Percentiles rank a stretch among this genome's conserved stretches.
Evolutionary conservation across 2,113 vertebrate species (phyloP).

Genomic region (Centropus bengalensis): DNA sequence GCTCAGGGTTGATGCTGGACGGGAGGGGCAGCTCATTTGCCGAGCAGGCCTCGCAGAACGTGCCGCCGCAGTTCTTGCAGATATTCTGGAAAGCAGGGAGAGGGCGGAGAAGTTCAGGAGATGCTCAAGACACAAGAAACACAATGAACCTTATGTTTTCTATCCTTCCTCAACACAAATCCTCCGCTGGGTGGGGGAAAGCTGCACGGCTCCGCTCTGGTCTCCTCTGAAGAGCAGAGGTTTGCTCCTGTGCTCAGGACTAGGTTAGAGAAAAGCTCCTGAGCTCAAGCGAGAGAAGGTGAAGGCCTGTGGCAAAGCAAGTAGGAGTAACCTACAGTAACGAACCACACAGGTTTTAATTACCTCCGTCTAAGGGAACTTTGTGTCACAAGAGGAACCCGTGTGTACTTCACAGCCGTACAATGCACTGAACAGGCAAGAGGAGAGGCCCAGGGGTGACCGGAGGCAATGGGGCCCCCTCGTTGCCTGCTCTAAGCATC

Average conservation of each 20-base stretch:
- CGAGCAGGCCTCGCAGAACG: constrained; percentile 86
- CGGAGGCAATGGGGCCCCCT: not conserved
- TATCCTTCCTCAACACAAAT: not conserved
- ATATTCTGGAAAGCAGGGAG: constrained; percentile 72
- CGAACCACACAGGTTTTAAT: accelerated
- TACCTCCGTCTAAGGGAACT: accelerated
- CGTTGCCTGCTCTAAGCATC: not conserved
- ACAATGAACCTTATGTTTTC: accelerated
- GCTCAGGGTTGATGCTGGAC: constrained; percentile 88
- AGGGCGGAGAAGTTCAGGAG: not conserved
- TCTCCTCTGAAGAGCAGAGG: not conserved
- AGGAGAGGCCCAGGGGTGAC: too few species aligned
- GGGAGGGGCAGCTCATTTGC: constrained; percentile 87
- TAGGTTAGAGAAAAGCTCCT: not conserved
- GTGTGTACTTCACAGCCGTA: accelerated
- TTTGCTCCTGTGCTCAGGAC: not conserved
- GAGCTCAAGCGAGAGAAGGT: not conserved
- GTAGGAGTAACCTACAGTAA: not conserved
- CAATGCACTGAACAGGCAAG: not conserved
- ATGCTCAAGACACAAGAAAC: not conserved
- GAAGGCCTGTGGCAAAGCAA: not conserved
- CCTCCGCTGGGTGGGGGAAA: not conserved
- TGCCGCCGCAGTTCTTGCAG: constrained; percentile 87
- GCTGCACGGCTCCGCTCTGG: not conserved
- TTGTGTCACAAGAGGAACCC: not conserved